phyloP scores from a whole-genome alignment of 2,797 vertebrate genomes.

The Chelonia mydas region DNA sequence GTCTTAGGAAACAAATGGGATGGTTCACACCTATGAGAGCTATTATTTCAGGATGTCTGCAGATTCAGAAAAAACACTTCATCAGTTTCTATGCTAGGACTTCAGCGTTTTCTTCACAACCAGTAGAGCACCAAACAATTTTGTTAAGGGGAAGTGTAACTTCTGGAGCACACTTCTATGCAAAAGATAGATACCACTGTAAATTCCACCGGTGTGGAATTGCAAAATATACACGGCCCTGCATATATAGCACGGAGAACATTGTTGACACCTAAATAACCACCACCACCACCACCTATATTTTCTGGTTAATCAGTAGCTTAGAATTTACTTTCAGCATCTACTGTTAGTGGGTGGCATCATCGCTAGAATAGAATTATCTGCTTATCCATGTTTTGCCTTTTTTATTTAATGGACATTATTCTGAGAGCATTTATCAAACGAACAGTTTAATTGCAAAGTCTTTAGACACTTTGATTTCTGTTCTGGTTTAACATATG shows the following conservation, averaged over 20 bases:
- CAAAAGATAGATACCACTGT: background rate
- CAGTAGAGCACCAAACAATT: background rate
- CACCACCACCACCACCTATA: background rate
- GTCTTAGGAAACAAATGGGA: fast-evolving
- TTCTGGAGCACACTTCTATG: background rate
- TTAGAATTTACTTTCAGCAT: background rate
- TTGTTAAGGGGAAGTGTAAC: background rate
- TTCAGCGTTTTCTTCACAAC: background rate
- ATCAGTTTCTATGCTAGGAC: fast-evolving
- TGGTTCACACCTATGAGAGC: background rate
- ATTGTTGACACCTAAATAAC: background rate
- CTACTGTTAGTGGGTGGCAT: background rate
- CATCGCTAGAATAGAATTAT: background rate
- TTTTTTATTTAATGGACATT: background rate
- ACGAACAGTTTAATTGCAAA: background rate
- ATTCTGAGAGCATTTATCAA: background rate
- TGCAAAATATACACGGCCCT: background rate
- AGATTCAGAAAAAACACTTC: background rate
- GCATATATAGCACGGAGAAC: background rate
- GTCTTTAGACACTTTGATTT: background rate
- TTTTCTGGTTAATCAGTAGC: background rate
- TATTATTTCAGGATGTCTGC: background rate
- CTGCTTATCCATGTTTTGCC: background rate
- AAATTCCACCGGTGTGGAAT: background rate
- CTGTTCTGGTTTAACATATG: background rate